These are phyloP conservation scores for Typhlomys cinereus DNA, from an alignment of 2,113 vertebrate genomes.

Conservation along the genomic window DNA sequence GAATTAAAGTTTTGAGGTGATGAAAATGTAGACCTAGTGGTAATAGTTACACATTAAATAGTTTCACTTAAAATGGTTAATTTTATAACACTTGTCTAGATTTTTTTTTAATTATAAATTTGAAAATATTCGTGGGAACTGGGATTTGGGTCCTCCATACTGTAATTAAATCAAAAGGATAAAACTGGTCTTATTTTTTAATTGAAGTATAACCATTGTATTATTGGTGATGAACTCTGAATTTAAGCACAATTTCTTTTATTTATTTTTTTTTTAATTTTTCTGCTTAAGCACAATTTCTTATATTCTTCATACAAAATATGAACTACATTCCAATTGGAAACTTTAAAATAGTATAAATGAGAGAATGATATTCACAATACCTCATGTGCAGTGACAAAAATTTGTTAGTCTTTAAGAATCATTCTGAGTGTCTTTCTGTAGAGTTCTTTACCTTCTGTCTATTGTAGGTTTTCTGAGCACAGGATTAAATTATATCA, in stretches of 20 bases:
- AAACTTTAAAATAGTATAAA: conserved; percentile 5
- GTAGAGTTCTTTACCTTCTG: background rate
- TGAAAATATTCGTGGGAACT: conserved; percentile 14
- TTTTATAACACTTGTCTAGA: background rate
- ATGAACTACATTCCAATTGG: background rate
- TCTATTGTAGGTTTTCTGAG: background rate
- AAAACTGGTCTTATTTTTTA: background rate
- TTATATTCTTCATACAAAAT: background rate
- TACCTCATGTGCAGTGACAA: background rate
- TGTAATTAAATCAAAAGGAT: background rate
- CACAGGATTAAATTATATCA: background rate
- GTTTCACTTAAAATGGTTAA: background rate
- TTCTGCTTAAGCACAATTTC: too few relatives aligned
- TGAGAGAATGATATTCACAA: background rate
- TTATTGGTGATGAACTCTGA: background rate
- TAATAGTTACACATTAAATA: background rate
- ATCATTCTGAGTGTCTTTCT: background rate
- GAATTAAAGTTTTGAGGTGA: background rate
- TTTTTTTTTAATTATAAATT: background rate
- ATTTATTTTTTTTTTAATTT: too few relatives aligned
- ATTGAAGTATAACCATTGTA: background rate
- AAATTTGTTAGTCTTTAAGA: background rate
- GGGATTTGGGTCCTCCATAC: background rate
- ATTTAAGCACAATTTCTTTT: background rate
- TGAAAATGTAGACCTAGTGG: background rate